Percentiles rank a stretch among this genome's conserved stretches.
Evolutionary conservation across 2,888 invertebrate genomes (phyloP).

Genomic region (Lissonota sp.): DNA sequence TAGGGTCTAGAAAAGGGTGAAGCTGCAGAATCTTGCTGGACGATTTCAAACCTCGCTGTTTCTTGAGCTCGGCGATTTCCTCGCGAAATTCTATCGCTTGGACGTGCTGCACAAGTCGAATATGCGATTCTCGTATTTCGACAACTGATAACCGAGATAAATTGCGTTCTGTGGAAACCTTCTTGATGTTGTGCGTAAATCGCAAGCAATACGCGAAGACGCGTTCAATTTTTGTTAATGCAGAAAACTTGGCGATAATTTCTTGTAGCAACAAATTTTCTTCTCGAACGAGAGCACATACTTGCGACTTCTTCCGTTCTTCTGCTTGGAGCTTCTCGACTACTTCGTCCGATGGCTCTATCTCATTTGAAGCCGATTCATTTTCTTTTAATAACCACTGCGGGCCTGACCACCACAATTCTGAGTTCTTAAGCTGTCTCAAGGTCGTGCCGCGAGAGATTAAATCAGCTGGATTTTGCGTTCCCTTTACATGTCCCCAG

Average conservation of each 20-base stretch:
- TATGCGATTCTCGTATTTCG: slow-evolving; percentile 33
- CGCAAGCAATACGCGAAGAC: slow-evolving; percentile 51
- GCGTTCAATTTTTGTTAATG: slow-evolving; percentile 14
- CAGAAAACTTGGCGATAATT: background rate
- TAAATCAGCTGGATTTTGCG: slow-evolving; percentile 67
- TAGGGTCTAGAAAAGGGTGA: slow-evolving; percentile 45
- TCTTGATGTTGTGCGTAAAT: slow-evolving; percentile 38
- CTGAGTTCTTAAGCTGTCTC: slow-evolving; percentile 25
- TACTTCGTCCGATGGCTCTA: background rate
- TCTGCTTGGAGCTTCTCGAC: background rate
- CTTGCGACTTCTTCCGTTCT: background rate
- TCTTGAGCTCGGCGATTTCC: slow-evolving; percentile 31
- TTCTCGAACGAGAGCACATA: background rate
- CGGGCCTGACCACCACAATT: slow-evolving; percentile 68
- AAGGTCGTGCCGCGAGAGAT: slow-evolving; percentile 61
- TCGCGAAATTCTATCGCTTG: slow-evolving; percentile 30
- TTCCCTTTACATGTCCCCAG: slow-evolving; percentile 64
- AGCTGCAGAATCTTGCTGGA: slow-evolving; percentile 42
- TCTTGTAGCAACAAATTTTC: background rate
- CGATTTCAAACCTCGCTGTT: slow-evolving; percentile 1
- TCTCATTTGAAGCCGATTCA: background rate
- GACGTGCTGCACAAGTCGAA: slow-evolving; percentile 3
- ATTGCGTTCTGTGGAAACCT: background rate
- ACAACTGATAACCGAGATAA: background rate
- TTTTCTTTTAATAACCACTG: slow-evolving; percentile 13